phyloP scores from a whole-genome alignment of 2,113 vertebrate species.

The Rhinogobius similis region DNA sequence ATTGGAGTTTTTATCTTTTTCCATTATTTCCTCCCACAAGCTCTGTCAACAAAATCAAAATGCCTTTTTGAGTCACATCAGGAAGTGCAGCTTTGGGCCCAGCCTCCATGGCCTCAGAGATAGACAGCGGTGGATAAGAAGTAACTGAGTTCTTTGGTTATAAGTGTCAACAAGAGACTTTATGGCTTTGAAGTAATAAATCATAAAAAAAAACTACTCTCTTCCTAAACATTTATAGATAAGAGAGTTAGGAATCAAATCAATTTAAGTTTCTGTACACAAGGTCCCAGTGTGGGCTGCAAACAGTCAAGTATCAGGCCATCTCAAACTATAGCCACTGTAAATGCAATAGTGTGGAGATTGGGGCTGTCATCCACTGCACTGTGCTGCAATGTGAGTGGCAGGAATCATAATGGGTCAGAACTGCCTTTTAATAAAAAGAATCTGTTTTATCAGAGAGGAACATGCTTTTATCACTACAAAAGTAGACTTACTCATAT shows the following conservation, averaged over 20 bases:
- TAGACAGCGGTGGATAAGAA: slow-evolving; percentile 56
- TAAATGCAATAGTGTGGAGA: slow-evolving; percentile 70
- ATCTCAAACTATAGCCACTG: slow-evolving; percentile 72
- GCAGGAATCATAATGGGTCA: slow-evolving; percentile 36
- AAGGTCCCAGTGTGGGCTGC: slow-evolving; percentile 74
- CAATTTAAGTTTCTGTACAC: slow-evolving; percentile 78
- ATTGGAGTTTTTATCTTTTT: slow-evolving; percentile 78
- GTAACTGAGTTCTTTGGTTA: slow-evolving; percentile 65
- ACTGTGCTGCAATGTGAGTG: slow-evolving; percentile 23
- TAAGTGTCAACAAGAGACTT: slow-evolving; percentile 78
- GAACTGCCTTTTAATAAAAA: slow-evolving; percentile 7
- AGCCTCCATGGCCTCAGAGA: slow-evolving; percentile 62
- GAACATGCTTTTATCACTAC: neutral
- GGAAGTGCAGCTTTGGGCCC: slow-evolving; percentile 50
- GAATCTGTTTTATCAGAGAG: slow-evolving; percentile 6
- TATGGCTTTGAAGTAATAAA: slow-evolving; percentile 84
- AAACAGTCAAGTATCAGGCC: slow-evolving; percentile 74
- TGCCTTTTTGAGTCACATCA: slow-evolving; percentile 61
- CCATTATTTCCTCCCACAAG: slow-evolving; percentile 72
- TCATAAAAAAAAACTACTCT: slow-evolving; percentile 86
- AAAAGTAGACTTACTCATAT: neutral
- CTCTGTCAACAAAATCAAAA: slow-evolving; percentile 80
- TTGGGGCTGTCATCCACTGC: slow-evolving; percentile 25
- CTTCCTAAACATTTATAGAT: slow-evolving; percentile 85
- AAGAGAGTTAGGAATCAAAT: slow-evolving; percentile 84